Base-by-base conservation (phyloP, 2,113 vertebrate genomes). In the Petaurus breviceps region DNA sequence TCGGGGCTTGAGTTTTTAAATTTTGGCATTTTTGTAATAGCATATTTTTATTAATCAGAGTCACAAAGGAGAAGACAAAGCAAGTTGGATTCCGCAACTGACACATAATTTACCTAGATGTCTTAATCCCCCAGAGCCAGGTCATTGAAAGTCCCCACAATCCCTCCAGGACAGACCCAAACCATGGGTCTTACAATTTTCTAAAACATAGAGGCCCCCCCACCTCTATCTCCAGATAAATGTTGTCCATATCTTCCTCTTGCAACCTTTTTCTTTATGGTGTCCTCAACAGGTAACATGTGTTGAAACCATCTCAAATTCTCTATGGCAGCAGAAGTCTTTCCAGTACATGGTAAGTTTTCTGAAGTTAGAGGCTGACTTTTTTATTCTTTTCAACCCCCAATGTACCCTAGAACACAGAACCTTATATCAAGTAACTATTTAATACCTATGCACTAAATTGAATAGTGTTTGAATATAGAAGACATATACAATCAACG, bases 401-500 rank as follows among this genome's bases (percentile, higher is more conserved):
- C n/a, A 84, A 7, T n/a, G 37, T 5, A 77, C 14, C 16, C 68
- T 77, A 54, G 6, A 4, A 54, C 25, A 54, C 53, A 54, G 4
- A 84, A 37, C 61, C 61, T 43, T 23, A 43, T 1, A 84, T 19
- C 16, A 84, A 84, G 68, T n/a, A 23, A 43, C 43, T 23, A n/a
- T 43, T 43, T 22, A 84, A 43, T 84, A 84, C n/a, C 19, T 43
- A 84, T n/a, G 68, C 68, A 43, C n/a, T 43, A 19, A 84, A 43
- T 84, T 84, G 37, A 84, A 43, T 43, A 84, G 5, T 43, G 47
- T 49, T 49, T 49, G 47, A 49, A 49, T 49, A 49, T 2, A 92
- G 54, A 93, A 93, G 97, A 98, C 97, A 95, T 95, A 96, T 96
- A 94, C 8, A 93, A 95, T 97, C 90, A 97, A 96, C 49, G 77